phyloP scores from a whole-genome alignment of 2,888 invertebrate genomes.

The Microctonus brassicae region DNA sequence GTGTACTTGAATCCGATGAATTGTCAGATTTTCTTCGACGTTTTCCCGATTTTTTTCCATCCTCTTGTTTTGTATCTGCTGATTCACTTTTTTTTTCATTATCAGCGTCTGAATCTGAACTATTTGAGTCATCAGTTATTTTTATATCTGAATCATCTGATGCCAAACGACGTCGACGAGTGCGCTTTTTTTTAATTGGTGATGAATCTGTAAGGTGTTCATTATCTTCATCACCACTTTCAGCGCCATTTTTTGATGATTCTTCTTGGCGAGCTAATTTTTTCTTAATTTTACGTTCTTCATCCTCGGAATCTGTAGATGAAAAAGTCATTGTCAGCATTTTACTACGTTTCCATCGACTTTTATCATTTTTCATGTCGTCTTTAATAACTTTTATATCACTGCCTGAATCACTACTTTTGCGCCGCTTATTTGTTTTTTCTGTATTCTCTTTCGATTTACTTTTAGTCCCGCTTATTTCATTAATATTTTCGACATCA shows the following conservation, averaged over 20 bases:
- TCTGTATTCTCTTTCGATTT: conserved; percentile 17
- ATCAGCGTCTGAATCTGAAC: conserved; percentile 41
- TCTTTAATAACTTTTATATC: conserved; percentile 26
- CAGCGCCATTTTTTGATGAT: conserved; percentile 32
- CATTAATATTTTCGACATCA: conserved; percentile 19
- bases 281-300: conserved; percentile 46
- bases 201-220: background rate
- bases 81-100: conserved; percentile 37
- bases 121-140: conserved; percentile 28
- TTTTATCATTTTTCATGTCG: conserved; percentile 34
- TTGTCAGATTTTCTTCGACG: conserved; percentile 47
- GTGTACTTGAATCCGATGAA: conserved; percentile 48
- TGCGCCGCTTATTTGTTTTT: conserved; percentile 16
- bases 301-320: conserved; percentile 60
- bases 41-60: conserved; percentile 46
- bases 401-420: conserved; percentile 7
- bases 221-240: background rate
- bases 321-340: conserved; percentile 56
- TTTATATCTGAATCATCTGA: conserved; percentile 23
- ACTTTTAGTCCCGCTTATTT: conserved; percentile 14
- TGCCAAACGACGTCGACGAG: conserved; percentile 33
- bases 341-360: conserved; percentile 56
- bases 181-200: conserved; percentile 32
- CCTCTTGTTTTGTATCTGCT: conserved; percentile 33
- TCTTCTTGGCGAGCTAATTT: conserved; percentile 38